These are phyloP conservation scores for Cremastinae sp. DNA, from an alignment of 2,888 invertebrate genomes.

Conservation along the genomic window DNA sequence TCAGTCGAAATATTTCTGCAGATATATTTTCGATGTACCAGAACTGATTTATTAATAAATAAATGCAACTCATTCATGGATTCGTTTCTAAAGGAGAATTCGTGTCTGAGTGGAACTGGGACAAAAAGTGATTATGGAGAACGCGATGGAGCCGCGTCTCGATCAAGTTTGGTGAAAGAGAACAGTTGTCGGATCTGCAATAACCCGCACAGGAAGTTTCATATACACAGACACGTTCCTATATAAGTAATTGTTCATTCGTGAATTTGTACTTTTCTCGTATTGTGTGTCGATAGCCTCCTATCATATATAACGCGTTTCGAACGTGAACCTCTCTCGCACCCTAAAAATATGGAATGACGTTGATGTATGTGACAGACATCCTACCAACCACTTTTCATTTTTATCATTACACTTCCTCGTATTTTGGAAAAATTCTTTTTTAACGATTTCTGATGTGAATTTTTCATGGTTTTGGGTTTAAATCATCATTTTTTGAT, in stretches of 20 bases:
- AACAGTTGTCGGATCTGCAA: constrained; percentile 64
- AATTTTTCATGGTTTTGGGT: constrained; percentile 5
- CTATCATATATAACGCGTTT: constrained; percentile 31
- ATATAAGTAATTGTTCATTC: constrained; percentile 76
- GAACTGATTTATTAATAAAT: constrained; percentile 76
- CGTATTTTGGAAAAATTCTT: constrained; percentile 37
- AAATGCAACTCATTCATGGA: constrained; percentile 75
- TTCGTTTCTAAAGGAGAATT: constrained; percentile 61
- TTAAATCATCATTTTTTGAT: too few relatives aligned
- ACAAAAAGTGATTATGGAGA: constrained; percentile 60
- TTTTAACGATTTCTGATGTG: constrained; percentile 29
- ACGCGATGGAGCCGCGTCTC: constrained; percentile 67
- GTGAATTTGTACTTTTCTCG: constrained; percentile 76
- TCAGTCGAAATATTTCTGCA: constrained; percentile 12
- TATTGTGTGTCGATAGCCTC: constrained; percentile 60
- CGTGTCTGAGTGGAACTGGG: constrained; percentile 20
- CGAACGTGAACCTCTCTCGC: not conserved
- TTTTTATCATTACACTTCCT: constrained; percentile 1
- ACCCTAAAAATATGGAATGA: constrained; percentile 19
- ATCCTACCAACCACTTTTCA: not conserved
- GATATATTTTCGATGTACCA: constrained; percentile 48
- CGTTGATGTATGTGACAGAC: constrained; percentile 39
- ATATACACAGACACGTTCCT: constrained; percentile 51
- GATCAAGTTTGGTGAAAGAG: constrained; percentile 71
- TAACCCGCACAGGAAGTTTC: constrained; percentile 33